Percentiles rank a stretch among this genome's conserved stretches.
These are phyloP conservation scores for Smutsia gigantea DNA, from an alignment of 2,797 vertebrate genomes.

Conservation along the genomic window DNA sequence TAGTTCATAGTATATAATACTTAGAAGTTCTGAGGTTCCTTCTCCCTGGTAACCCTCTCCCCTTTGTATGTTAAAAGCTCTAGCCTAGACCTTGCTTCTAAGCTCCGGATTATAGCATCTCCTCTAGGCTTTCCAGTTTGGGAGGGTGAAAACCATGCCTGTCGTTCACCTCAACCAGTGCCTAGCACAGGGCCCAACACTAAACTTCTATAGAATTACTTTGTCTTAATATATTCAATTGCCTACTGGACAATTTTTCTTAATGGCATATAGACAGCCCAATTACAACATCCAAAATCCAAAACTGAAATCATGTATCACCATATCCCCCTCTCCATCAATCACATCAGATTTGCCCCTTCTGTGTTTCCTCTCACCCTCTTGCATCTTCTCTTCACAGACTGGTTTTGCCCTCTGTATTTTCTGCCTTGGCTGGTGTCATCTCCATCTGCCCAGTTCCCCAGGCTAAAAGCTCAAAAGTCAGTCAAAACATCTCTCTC, in stretches of 20 bases:
- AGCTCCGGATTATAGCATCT: not conserved
- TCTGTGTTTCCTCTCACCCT: not conserved
- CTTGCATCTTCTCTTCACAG: not conserved
- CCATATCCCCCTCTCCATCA: not conserved
- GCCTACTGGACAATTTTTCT: not conserved
- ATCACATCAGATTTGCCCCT: too few relatives aligned
- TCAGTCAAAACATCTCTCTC: not conserved
- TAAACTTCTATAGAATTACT: not conserved
- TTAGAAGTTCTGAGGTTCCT: not conserved
- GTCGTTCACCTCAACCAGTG: not conserved
- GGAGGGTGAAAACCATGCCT: not conserved
- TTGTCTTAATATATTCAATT: not conserved
- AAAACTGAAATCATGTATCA: not conserved
- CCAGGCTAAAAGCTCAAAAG: not conserved
- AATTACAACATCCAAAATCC: not conserved
- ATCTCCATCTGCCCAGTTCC: not conserved
- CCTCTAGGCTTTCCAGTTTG: not conserved
- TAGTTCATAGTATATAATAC: not conserved
- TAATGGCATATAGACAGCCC: not conserved
- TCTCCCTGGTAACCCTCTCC: not conserved
- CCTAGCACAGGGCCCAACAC: not conserved
- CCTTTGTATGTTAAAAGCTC: not conserved
- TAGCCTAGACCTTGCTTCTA: not conserved
- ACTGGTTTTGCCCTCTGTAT: not conserved
- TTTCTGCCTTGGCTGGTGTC: not conserved